Conservation (phyloP, 1,140 invertebrate genomes). For the Achroia grisella region DNA sequence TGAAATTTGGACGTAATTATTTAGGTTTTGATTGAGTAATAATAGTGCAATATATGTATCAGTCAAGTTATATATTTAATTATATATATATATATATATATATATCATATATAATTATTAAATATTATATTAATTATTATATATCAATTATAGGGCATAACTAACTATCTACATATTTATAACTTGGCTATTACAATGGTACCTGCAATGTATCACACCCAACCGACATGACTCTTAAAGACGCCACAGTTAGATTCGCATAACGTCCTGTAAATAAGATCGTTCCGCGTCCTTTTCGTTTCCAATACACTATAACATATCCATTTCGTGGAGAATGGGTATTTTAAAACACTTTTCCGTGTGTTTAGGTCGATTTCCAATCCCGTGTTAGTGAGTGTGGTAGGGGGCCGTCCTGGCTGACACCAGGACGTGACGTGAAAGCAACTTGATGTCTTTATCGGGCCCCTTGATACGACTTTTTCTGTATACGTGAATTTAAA, state of each 20-base stretch:
- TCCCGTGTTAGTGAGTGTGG: neutral
- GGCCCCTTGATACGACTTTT: constrained; percentile 1
- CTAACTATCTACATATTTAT: no score
- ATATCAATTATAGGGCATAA: no score
- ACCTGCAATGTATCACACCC: no score
- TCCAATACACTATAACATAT: constrained; percentile 21
- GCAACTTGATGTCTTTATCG: constrained; percentile 14
- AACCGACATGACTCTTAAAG: constrained; percentile 8
- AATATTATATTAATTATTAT: no score
- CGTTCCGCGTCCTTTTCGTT: constrained; percentile 9
- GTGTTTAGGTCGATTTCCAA: constrained; percentile 23
- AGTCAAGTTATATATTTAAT: no score
- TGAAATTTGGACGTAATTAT: no score
- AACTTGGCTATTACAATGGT: no score
- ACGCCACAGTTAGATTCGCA: neutral
- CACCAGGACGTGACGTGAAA: constrained; percentile 15
- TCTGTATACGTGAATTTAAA: no score
- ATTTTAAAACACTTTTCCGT: constrained; percentile 39
- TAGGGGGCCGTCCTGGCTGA: neutral
- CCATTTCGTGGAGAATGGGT: constrained; percentile 19
- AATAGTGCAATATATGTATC: no score
- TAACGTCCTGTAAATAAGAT: constrained; percentile 10
- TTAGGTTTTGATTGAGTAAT: no score
- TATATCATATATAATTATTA: no score
- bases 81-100: no score